Base-by-base conservation (phyloP, 1,140 invertebrate species). In the Condylostylus longicornis region DNA sequence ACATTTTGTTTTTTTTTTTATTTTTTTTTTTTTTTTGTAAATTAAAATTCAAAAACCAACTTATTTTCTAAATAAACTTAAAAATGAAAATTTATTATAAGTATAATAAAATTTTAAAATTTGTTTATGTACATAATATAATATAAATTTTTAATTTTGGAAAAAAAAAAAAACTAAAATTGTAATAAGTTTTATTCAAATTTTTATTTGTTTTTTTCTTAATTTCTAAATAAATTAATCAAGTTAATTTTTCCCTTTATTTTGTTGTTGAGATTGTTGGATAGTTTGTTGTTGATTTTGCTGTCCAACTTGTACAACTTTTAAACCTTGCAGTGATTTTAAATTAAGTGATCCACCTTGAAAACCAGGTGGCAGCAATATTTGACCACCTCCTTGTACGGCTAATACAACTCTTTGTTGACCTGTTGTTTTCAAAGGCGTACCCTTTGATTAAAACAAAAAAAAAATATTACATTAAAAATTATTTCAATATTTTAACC, bases 241-340 rank as follows among this genome's bases (percentile, higher is more conserved):
- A n/a, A n/a, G n/a, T n/a, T n/a, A n/a, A n/a, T n/a, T n/a, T 25
- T 25, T 25, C 7, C 23, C 23, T 25, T 25, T 25, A n/a, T 25
- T 25, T 25, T 25, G 23, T n/a, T 7, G 23, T 25, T 25, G 23
- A 7, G 7, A n/a, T 25, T 25, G 23, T n/a, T 25, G 23, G 7
- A 8, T 7, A 8, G 7, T 7, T n/a, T 25, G 23, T n/a, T 25
- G 23, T n/a, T 25, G 23, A 25, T 29, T 17, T 27, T 41, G 40
- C 42, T 60, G 57, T 25, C 54, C 52, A 31, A 61, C 65, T 1
- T 72, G 71, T 35, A 77, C 77, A 18, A 79, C 75, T 51, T 79
- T 79, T 8, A 79, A 60, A 1, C 71, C 74, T 44, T 77, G 75
- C 33, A 79, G 45, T 1, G 73, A 70, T 51, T 79, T 79, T 2